Base-by-base conservation (phyloP, 2,797 vertebrate species). In the Onychomys arenicola region DNA sequence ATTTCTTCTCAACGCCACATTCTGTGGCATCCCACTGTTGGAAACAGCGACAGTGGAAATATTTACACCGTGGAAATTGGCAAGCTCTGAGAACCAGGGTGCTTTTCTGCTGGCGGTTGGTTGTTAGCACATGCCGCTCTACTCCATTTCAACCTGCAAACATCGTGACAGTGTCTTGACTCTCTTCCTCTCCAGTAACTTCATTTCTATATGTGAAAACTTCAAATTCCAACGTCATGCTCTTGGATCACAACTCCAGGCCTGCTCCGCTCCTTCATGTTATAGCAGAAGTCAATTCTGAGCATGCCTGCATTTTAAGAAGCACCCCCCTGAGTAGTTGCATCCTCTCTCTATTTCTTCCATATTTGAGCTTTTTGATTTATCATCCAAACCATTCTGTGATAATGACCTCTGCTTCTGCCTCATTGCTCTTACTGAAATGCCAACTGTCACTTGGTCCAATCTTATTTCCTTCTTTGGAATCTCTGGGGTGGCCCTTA, bases 351-450 rank as follows among this genome's bases (percentile, higher is more conserved):
- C 67, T 73, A 2, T 69, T 69, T n/a, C 9, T 1, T 80, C 57
- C 63, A 43, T 69, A 83, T 23, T 86, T 94, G 57, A 59, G 34
- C 23, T 59, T 75, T 57, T 91, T 65, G 69, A 75, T 80, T 86
- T 27, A 71, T 86, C 63, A 46, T 10, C 25, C 55, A 19, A 82
- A 34, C 37, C 0, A 6, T 69, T 93, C 19, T 59, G 40, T 71
- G 19, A 71, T 71, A 71, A 85, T 37, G n/a, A n/a, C 34, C 16
- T 34, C 87, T 63, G 34, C 27, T 43, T 25, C 40, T 82, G 21
- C 29, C 37, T 77, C 37, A 71, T 76, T 84, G 61, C 89, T 87
- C 57, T 95, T 83, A 34, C 63, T 65, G 89, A 93, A 85, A 88
- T 37, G 43, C 43, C 67, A 89, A 61, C 69, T 34, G 52, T 57